Base-by-base conservation (phyloP, 1,140 invertebrate species). In the Antheraea pernyi region DNA sequence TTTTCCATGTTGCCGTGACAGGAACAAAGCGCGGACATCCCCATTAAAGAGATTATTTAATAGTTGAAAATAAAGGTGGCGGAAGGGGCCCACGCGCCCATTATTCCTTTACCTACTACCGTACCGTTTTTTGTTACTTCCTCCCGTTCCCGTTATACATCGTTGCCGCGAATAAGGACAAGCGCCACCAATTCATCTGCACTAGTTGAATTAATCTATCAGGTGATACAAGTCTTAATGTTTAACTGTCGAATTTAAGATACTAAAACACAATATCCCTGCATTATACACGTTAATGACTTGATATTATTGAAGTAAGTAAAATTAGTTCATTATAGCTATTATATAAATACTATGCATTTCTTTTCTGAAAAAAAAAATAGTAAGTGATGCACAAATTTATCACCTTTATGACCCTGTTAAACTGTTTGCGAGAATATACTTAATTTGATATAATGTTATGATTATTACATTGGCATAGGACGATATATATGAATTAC, bases 51-150 rank as follows among this genome's bases (percentile, higher is more conserved):
- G 73, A 58, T 73, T 76, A 75, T 73, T 78, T 80, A 78, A 74
- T 80, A 74, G 70, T 78, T 74, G 71, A 78, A 78, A 76, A 75
- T 78, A 78, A 81, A 78, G 79, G 75, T 77, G 79, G 70, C 64
- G 67, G 75, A 77, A 72, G 62, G 65, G 30, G 72, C 72, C 75
- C 72, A 74, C 69, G 60, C 72, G 71, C 11, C 42, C 42, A 71
- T 75, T 74, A 76, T 65, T 68, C 71, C 65, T 58, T 74, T 74
- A 70, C 65, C 66, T 53, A 62, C 66, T 53, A 62, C 48, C 71
- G 64, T 37, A 16, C n/a, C 64, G 39, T 39, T 48, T 70, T 70
- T 71, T 73, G 74, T 64, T 60, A 59, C 63, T 59, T 59, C 59
- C 69, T 72, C 74, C 65, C 65, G 72, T 62, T 36, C 46, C 46